phyloP scores from a whole-genome alignment of 35 echinoderm and acorn worm genomes.

The Ptychodera flava region DNA sequence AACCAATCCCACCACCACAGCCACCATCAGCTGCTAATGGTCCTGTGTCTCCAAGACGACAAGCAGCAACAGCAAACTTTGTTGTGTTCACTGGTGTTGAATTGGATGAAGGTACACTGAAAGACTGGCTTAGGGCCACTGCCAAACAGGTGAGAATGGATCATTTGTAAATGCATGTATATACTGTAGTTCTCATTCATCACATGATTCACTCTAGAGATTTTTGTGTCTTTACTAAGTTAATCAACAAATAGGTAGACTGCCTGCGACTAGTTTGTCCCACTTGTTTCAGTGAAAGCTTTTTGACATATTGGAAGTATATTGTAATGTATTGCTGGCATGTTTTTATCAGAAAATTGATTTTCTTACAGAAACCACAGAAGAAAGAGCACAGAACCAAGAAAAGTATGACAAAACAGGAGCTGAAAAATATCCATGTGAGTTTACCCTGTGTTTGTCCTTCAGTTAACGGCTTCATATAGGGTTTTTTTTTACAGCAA shows the following conservation, averaged over 20 bases:
- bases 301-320: no score
- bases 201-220: no score
- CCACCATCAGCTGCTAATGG: slow-evolving; percentile 12
- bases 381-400: slow-evolving; percentile 53
- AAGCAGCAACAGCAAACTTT: background rate
- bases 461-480: background rate
- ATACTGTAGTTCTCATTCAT: no score
- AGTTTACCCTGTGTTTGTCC: slow-evolving; percentile 13
- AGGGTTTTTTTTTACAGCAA: no score
- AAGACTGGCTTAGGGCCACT: slow-evolving; percentile 77
- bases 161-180: background rate
- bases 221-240: no score
- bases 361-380: slow-evolving; percentile 54
- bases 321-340: no score
- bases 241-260: no score
- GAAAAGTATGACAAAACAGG: slow-evolving; percentile 32
- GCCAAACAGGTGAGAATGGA: slow-evolving; percentile 56
- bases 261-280: no score
- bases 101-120: slow-evolving; percentile 39
- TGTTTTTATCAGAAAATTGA: no score
- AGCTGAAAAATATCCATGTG: slow-evolving; percentile 68
- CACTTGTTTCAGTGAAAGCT: no score
- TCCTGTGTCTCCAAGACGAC: background rate
- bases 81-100: slow-evolving; percentile 66
- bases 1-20: slow-evolving; percentile 21